Evolutionary conservation across 2,888 invertebrate species (phyloP), one percentile per base, ranked within the genome.

Genomic region (Diabrotica balteata): DNA sequence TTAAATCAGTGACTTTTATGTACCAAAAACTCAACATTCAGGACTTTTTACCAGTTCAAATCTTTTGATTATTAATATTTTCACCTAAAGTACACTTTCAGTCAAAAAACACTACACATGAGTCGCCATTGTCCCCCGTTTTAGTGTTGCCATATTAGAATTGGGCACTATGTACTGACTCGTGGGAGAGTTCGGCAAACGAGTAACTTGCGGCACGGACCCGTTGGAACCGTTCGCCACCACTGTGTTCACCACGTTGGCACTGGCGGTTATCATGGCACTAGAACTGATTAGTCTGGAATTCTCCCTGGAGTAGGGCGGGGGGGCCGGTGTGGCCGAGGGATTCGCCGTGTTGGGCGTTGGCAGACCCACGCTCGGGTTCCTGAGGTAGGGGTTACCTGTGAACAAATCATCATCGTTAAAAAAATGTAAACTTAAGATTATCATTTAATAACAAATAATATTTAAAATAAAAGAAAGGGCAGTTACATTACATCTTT

Each of bases 321-420:
- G 93, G 52, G 93, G 93, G 58, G 93, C 93, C 22, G 93, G 93
- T 50, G 93, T 93, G 2, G 91, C 92, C 50, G 90, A 91, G 7
- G 91, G 93, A 83, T 92, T 92, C 66, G 86, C 86, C 70, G 90
- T 93, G 84, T 86, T 89, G 76, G 86, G 89, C 79, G 86, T 89
- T 5, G 87, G 89, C 84, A 87, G 79, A 81, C 89, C 87, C 9
- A 88, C 81, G 70, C 87, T 89, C 59, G 89, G 89, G 68, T 90
- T 90, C 80, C 95, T 62, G 4, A 72, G 44, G 51, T 69, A 69
- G 43, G 69, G 69, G 17, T 69, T 69, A 43, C 64, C 64, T 64
- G 10, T 8, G 59, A 54, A 32, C 32, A 32, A 5, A 32, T 17
- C 17, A 17, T 17, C 17, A 17, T 17, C 17, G 17, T 1, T 17